These are phyloP conservation scores for Aptenodytes patagonicus DNA, from an alignment of 2,113 vertebrate species.

Conservation along the genomic window DNA sequence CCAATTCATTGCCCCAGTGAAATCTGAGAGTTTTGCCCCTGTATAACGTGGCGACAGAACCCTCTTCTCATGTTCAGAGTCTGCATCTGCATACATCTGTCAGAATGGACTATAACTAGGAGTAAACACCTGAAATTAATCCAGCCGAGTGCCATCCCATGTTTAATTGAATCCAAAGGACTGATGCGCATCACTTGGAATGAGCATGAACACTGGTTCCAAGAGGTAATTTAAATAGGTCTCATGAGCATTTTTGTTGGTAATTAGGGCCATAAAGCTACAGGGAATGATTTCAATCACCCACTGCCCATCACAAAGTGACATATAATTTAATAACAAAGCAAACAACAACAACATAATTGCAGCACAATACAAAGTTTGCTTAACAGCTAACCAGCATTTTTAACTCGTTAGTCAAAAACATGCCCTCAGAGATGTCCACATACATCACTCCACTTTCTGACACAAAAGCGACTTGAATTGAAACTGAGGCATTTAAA, in stretches of 20 bases:
- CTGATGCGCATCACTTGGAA: background rate
- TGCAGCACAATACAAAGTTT: background rate
- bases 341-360: background rate
- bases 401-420: background rate
- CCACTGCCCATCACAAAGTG: background rate
- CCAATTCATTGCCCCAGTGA: background rate
- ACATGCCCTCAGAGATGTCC: background rate
- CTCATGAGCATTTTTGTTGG: background rate
- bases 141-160: background rate
- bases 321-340: slow-evolving; percentile 8
- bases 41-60: fast-evolving
- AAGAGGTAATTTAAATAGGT: background rate
- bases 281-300: background rate
- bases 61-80: background rate
- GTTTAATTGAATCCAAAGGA: background rate
- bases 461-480: background rate
- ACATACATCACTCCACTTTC: background rate
- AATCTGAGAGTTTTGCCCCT: background rate
- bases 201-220: background rate
- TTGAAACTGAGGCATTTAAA: background rate
- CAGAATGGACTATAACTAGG: background rate
- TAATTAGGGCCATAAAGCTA: slow-evolving; percentile 1
- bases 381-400: background rate
- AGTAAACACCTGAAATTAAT: background rate
- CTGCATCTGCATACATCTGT: background rate